phyloP scores from a whole-genome alignment of 1,140 invertebrate genomes.

The Amphibalanus amphitrite region DNA sequence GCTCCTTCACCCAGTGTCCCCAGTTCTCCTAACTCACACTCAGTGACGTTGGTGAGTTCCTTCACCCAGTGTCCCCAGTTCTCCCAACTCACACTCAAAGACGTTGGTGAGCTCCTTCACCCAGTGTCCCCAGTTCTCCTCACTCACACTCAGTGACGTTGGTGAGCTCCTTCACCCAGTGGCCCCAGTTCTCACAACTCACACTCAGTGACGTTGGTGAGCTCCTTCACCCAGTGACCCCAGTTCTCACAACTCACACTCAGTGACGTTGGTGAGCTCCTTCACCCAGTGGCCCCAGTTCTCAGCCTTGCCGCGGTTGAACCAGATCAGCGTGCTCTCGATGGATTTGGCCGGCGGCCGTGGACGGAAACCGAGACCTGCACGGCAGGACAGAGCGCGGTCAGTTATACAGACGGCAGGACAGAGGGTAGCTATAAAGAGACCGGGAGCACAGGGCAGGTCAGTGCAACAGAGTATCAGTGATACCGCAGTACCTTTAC shows the following conservation, averaged over 20 bases:
- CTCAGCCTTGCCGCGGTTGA: constrained; percentile 55
- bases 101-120: constrained; percentile 43
- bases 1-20: constrained; percentile 21
- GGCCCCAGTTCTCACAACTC: constrained; percentile 46
- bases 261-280: constrained; percentile 37
- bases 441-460: too few species aligned
- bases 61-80: constrained; percentile 61
- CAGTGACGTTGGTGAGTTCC: constrained; percentile 37
- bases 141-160: constrained; percentile 15
- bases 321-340: constrained; percentile 86
- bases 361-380: constrained; percentile 79
- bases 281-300: constrained; percentile 61
- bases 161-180: constrained; percentile 57
- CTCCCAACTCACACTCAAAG: neutral
- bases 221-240: constrained; percentile 25
- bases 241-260: constrained; percentile 25
- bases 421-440: too few species aligned
- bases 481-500: too few species aligned
- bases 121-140: constrained; percentile 64
- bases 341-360: constrained; percentile 73
- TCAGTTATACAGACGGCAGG: too few species aligned
- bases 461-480: too few species aligned
- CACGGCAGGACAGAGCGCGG: constrained; percentile 8
- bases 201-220: constrained; percentile 30
- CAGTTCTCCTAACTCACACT: constrained; percentile 40